phyloP scores from a whole-genome alignment of 2,113 vertebrate genomes.

The Phalacrocorax aristotelis region DNA sequence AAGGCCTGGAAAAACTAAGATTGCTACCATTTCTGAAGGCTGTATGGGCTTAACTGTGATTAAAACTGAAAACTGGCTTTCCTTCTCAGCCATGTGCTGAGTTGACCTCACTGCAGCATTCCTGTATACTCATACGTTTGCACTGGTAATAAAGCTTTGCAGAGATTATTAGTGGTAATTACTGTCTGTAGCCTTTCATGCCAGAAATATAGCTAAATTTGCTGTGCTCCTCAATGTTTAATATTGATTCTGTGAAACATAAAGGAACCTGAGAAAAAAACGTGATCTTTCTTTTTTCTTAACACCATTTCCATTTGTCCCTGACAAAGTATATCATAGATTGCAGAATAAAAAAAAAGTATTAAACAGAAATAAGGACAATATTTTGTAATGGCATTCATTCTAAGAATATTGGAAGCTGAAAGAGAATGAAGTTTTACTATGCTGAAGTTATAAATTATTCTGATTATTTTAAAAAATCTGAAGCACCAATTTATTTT shows the following conservation, averaged over 20 bases:
- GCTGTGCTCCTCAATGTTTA: not conserved
- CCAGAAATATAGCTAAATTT: not conserved
- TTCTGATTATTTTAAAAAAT: not conserved
- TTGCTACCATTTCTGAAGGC: not conserved
- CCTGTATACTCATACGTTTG: not conserved
- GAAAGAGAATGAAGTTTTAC: not conserved
- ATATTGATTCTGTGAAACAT: not conserved
- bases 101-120: not conserved
- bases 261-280: not conserved
- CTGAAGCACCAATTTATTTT: not conserved
- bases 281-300: not conserved
- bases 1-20: not conserved
- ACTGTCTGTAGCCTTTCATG: not conserved
- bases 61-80: not conserved
- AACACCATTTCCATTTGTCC: not conserved
- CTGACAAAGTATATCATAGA: not conserved
- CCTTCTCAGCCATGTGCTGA: not conserved
- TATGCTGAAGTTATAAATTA: not conserved
- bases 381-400: not conserved
- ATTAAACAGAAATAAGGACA: not conserved
- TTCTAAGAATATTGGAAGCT: not conserved
- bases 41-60: not conserved
- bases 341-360: not conserved
- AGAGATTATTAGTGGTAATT: not conserved
- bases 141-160: not conserved